Evolutionary conservation across 2,888 invertebrate genomes (phyloP), one percentile per base, ranked within the genome.

Genomic region (Prenolepis imparis): DNA sequence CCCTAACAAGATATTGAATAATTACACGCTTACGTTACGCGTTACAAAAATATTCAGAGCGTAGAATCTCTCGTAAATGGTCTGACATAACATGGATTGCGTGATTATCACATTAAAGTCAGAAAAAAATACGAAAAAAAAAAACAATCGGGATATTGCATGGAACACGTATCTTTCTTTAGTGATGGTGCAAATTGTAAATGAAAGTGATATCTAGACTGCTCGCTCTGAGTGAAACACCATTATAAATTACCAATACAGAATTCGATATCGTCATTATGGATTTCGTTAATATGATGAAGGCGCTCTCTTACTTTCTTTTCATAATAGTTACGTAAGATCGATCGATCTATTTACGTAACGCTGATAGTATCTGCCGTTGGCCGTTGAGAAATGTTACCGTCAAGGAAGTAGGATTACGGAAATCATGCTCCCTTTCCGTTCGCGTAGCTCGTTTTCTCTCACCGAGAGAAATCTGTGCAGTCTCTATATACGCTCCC

Each of bases 321-420:
- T 44, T 59, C 59, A 36, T 80, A 80, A 70, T 59, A 44, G 59
- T 80, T 80, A 61, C 52, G 44, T 70, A 80, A 80, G 59, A 68
- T 48, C 59, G 68, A 57, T 80, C 78, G 68, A 78, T 67, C 57
- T 78, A 59, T 67, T 67, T 80, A 80, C 78, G 70, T 80, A 80
- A 80, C 59, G 78, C 9, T 15, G 78, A 70, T 64, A 32, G 44
- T 28, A 68, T 36, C 32, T 24, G 18, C 68, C 41, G 55, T 32
- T 44, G 66, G 52, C 32, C 70, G 78, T 59, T 59, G 57, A 59
- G 70, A 80, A 80, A 80, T 59, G 59, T 80, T 80, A 80, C 70
- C 36, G 32, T 78, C 78, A 24, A 61, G 78, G 78, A 80, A 80
- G 78, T 59, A 44, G 70, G 59, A 80, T 80, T 80, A 70, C 78